These are phyloP conservation scores for Macropodus opercularis DNA, from an alignment of 2,797 vertebrate species.

Conservation along the genomic window DNA sequence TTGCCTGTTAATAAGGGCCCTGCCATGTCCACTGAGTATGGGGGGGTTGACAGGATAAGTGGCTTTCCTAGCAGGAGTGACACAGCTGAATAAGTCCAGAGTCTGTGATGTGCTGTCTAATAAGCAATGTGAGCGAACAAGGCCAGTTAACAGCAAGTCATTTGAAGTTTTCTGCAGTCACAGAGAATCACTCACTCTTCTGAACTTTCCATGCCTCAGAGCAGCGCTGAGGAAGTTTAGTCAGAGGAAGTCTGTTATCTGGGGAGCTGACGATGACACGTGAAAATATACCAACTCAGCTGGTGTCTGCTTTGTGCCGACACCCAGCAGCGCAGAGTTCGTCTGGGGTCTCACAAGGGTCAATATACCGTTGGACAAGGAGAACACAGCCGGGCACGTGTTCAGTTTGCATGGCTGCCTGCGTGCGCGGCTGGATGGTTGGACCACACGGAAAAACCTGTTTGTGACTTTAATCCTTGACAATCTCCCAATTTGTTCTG, in stretches of 20 bases:
- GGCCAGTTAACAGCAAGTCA: slow-evolving; percentile 57
- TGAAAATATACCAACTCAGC: slow-evolving; percentile 27
- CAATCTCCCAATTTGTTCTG: slow-evolving; percentile 20
- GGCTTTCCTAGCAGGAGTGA: slow-evolving; percentile 71
- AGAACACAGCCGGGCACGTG: neutral
- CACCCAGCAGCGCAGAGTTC: neutral
- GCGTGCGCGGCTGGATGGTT: slow-evolving; percentile 13
- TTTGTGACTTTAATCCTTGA: slow-evolving; percentile 29
- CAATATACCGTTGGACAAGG: neutral
- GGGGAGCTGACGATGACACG: slow-evolving; percentile 39
- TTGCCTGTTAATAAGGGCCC: slow-evolving; percentile 79
- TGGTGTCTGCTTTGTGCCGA: slow-evolving; percentile 16
- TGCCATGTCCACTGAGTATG: slow-evolving; percentile 68
- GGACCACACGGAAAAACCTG: slow-evolving; percentile 10
- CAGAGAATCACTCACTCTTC: slow-evolving; percentile 57
- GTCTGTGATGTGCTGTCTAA: slow-evolving; percentile 74
- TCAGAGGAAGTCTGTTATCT: slow-evolving; percentile 36
- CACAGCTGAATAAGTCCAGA: slow-evolving; percentile 68
- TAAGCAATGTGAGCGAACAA: slow-evolving; percentile 48
- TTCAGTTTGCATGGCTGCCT: slow-evolving; percentile 23
- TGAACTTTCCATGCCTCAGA: slow-evolving; percentile 37
- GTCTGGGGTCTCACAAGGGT: slow-evolving; percentile 2
- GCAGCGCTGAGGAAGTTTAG: slow-evolving; percentile 33
- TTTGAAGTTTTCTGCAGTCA: slow-evolving; percentile 59
- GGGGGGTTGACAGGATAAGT: slow-evolving; percentile 75